Evolutionary conservation across 2,113 vertebrate genomes (phyloP), one percentile per base, ranked within the genome.

Genomic region (Verasper variegatus): DNA sequence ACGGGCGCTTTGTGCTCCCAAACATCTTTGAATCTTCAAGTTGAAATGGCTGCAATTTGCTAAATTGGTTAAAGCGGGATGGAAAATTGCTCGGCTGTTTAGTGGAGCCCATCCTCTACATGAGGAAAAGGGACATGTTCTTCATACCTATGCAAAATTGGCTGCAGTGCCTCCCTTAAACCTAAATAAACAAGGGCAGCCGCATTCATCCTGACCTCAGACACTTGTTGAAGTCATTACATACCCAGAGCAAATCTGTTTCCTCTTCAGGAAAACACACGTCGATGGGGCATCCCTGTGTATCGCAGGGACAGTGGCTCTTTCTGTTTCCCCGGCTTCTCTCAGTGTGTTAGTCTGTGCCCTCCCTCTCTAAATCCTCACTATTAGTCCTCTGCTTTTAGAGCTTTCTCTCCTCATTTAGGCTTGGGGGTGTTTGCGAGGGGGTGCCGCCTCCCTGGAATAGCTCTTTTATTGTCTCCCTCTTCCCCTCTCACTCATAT

Each of bases 401-500:
- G 85, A 92, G 84, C 86, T 80, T 90, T 91, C 80, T 77, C 63
- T 80, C 71, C 67, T 86, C 80, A 83, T 82, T 87, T 84, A 74
- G 65, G 67, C 45, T 78, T 7, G 55, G 79, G 79, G 71, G 70
- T 77, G 68, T 90, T 88, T 88, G 81, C 49, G 37, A 58, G 80
- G 77, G 79, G 65, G 55, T 71, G 73, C 68, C 72, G 74, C 78
- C 74, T 84, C 62, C 24, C 66, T 81, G 87, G 81, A 94, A 92
- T 92, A 93, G 86, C 88, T 88, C 87, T 86, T 82, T 91, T 87
- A 93, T 94, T 94, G 91, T 91, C 80, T 86, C 81, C 67, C 86
- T 81, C 62, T 35, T 40, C 79, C 75, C 72, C 40, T 40, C 59
- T 69, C 74, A 45, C 85, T 84, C 75, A 77, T 87, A 72, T 78